Percentiles rank a stretch among this genome's conserved stretches.
Evolutionary conservation across 1,140 invertebrate species (phyloP).

Genomic region (Drosophila arizonae): DNA sequence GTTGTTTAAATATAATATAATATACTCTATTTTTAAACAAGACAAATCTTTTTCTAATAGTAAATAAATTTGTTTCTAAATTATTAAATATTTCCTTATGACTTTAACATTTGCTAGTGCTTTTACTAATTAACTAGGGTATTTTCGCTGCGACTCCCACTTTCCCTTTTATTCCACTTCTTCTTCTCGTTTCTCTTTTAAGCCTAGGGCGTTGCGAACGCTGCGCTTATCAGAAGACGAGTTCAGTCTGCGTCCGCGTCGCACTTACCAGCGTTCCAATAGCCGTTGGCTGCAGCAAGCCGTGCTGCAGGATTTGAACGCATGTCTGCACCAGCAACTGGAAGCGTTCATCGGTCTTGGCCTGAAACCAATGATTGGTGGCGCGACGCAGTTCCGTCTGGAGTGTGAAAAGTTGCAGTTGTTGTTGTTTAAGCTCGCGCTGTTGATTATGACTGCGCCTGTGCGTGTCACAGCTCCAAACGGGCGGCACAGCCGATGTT

Average conservation of each 20-base stretch:
- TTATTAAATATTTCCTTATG: too few relatives aligned
- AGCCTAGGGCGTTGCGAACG: slow-evolving; percentile 11
- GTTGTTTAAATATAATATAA: too few relatives aligned
- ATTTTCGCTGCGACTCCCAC: not conserved
- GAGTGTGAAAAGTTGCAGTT: slow-evolving; percentile 39
- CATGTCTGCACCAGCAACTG: slow-evolving; percentile 53
- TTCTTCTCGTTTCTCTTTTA: not conserved
- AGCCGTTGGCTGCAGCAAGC: slow-evolving; percentile 35
- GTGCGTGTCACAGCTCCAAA: slow-evolving; percentile 41
- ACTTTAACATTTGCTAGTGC: too few relatives aligned
- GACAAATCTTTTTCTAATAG: too few relatives aligned
- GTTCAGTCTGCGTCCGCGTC: not conserved
- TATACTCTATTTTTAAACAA: too few relatives aligned
- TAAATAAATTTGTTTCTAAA: too few relatives aligned
- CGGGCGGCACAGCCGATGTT: slow-evolving; percentile 22
- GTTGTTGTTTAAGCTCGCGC: slow-evolving; percentile 49
- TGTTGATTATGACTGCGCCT: slow-evolving; percentile 33
- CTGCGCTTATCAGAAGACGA: slow-evolving; percentile 11
- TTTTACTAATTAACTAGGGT: too few relatives aligned
- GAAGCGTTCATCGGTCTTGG: slow-evolving; percentile 39
- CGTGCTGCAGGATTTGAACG: slow-evolving; percentile 59
- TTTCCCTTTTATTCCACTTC: slow-evolving; percentile 1
- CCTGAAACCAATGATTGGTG: slow-evolving; percentile 58
- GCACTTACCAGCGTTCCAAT: slow-evolving; percentile 23
- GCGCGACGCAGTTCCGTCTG: slow-evolving; percentile 43